Conservation (phyloP, 37 sponge, comb jelly and placozoan species). For the Haliclona indistincta region DNA sequence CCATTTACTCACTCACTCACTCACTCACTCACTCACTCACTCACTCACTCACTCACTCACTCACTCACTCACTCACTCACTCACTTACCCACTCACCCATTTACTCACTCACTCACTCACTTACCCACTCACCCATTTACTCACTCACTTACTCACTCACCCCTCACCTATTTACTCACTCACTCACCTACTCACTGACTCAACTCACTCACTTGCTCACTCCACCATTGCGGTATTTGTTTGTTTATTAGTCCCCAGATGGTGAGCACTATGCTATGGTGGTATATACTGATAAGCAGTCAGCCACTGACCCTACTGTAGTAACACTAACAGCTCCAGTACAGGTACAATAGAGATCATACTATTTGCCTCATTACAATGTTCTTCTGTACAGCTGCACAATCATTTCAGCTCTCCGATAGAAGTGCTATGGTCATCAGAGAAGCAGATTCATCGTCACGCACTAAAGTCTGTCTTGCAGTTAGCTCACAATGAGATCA, state of each 20-base stretch:
- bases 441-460: neutral
- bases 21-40: conserved; percentile 6
- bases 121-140: too few relatives aligned
- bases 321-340: conserved; percentile 52
- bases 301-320: conserved; percentile 1
- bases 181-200: too few relatives aligned
- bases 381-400: neutral
- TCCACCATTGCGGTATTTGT: neutral
- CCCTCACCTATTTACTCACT: too few relatives aligned
- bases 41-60: conserved; percentile 17
- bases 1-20: too few relatives aligned
- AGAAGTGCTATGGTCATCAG: neutral
- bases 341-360: conserved; percentile 15
- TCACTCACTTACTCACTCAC: too few relatives aligned
- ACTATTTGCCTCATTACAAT: neutral
- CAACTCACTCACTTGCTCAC: conserved; percentile 21
- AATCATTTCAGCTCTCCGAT: neutral
- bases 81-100: too few relatives aligned
- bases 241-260: neutral
- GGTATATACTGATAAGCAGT: conserved; percentile 36
- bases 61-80: conserved; percentile 22
- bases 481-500: neutral
- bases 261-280: conserved; percentile 48
- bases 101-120: too few relatives aligned
- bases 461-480: neutral